These are phyloP conservation scores for Blastomussa wellsi DNA, from an alignment of 92 coral and sea anemone species.

Conservation along the genomic window DNA sequence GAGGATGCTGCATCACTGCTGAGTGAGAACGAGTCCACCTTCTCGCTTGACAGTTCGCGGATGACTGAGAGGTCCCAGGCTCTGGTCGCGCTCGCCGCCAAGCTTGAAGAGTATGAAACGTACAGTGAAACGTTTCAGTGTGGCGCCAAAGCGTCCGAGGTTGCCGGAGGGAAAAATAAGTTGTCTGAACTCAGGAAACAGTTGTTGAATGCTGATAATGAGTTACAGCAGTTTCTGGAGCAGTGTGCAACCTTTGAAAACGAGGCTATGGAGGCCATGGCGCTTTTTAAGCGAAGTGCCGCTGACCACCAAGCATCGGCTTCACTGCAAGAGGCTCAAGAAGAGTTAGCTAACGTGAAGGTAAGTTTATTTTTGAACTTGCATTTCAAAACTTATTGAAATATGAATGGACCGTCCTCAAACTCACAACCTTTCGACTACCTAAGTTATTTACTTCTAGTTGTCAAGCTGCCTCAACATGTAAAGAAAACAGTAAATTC, in stretches of 20 bases:
- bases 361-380: slow-evolving; percentile 30
- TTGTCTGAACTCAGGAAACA: slow-evolving; percentile 28
- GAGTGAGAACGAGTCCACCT: slow-evolving; percentile 1
- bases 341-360: slow-evolving; percentile 41
- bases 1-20: slow-evolving; percentile 36
- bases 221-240: slow-evolving; percentile 35
- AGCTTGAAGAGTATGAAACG: slow-evolving; percentile 56
- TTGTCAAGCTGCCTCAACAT: no score
- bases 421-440: no score
- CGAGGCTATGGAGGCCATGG: slow-evolving; percentile 22
- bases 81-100: slow-evolving; percentile 49
- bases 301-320: slow-evolving; percentile 28
- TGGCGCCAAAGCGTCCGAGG: slow-evolving; percentile 30
- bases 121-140: slow-evolving; percentile 43
- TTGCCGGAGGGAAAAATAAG: slow-evolving; percentile 22
- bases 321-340: slow-evolving; percentile 55
- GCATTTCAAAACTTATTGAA: neutral
- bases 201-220: slow-evolving; percentile 11
- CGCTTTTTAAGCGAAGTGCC: slow-evolving; percentile 47
- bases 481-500: no score
- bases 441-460: no score
- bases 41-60: slow-evolving; percentile 21
- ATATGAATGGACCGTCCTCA: no score
- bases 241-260: slow-evolving; percentile 32
- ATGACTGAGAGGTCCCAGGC: slow-evolving; percentile 12